Conservation (phyloP, 1,140 invertebrate species). For the Hycleus cichorii region DNA sequence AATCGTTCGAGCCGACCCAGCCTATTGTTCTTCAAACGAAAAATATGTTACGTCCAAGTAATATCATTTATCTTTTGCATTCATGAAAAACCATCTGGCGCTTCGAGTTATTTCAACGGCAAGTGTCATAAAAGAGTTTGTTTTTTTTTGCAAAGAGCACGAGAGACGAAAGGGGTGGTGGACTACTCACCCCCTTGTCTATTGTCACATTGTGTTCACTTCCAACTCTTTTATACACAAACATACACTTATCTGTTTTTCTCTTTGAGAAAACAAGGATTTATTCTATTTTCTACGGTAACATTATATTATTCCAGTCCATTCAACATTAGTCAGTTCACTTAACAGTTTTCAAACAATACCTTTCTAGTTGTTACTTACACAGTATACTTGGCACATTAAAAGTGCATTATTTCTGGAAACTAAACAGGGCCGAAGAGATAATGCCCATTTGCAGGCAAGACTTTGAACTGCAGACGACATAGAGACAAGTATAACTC, state of each 20-base stretch:
- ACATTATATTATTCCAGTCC: conserved; percentile 16
- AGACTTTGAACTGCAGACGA: conserved; percentile 13
- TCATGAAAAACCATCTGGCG: conserved; percentile 8
- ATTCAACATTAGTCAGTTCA: conserved; percentile 22
- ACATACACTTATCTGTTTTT: too few relatives aligned
- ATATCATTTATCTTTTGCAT: conserved; percentile 15
- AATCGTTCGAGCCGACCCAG: too few relatives aligned
- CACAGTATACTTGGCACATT: conserved; percentile 22
- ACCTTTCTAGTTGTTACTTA: too few relatives aligned
- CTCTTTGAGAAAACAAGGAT: background rate
- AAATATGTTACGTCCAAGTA: conserved; percentile 7
- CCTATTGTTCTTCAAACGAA: background rate
- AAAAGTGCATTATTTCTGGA: conserved; percentile 35
- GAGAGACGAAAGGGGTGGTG: too few relatives aligned
- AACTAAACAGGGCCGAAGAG: conserved; percentile 36
- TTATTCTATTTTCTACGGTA: conserved; percentile 5
- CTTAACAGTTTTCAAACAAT: conserved; percentile 10
- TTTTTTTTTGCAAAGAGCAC: background rate
- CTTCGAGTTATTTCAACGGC: conserved; percentile 5
- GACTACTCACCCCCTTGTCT: too few relatives aligned
- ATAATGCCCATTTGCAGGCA: conserved; percentile 23
- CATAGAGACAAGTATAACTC: too few relatives aligned
- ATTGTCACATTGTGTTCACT: too few relatives aligned
- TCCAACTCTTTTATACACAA: too few relatives aligned
- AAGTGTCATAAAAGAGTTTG: conserved; percentile 10